Base-by-base conservation (phyloP, 2,888 invertebrate genomes). In the Laspeyria flexula region DNA sequence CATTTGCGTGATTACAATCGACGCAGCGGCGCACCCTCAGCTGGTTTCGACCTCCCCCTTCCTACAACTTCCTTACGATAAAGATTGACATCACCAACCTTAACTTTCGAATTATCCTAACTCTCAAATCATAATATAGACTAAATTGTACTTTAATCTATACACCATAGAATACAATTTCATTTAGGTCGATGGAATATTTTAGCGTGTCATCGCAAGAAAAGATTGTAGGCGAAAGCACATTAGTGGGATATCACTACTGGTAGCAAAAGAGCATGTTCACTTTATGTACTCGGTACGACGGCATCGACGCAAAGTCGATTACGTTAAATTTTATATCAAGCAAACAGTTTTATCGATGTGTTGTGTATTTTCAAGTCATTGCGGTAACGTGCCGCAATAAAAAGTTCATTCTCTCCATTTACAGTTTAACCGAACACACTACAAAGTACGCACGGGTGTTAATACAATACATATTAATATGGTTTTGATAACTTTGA, bases 1-100 rank as follows among this genome's bases (percentile, higher is more conserved):
- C 91, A 92, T 91, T 92, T 90, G 89, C 89, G 88, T 90, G 90
- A 92, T 92, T 91, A 90, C 87, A 89, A 89, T 89, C 88, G 90
- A 89, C 89, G 88, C 86, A 86, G 82, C 73, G 86, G 79, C 90
- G 88, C 90, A 83, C 90, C 90, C 90, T 88, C 77, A 60, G 51
- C 79, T 73, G 69, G 66, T 67, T 71, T 66, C 69, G 67, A 77
- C 81, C 81, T 80, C 79, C 82, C 81, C 86, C 83, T 81, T 70
- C 77, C 79, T 78, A 83, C 83, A 82, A 88, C 88, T 90, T 90
- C 87, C 86, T 88, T 85, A 82, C 90, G 88, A 88, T 90, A 92
- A 90, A 91, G 90, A 91, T 91, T 90, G 91, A 90, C 90, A 89
- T 90, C 85, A 78, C 70, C 61, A 78, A 83, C 81, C 85, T 65